Conservation (phyloP, 2,888 invertebrate species). For the Habrosyne pyritoides region DNA sequence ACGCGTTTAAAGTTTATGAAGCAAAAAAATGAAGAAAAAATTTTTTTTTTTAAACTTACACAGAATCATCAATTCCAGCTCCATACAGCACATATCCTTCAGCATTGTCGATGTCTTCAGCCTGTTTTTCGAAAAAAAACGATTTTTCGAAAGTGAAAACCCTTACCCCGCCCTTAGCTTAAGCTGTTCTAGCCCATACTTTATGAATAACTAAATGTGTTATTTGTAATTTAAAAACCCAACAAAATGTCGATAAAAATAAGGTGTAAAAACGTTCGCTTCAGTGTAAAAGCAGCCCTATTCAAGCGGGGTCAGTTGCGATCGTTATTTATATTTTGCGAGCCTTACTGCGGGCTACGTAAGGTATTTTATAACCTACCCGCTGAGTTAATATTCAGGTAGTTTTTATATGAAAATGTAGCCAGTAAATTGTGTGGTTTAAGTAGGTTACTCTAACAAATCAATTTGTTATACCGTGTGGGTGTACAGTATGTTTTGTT, state of each 20-base stretch:
- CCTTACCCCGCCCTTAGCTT: no score
- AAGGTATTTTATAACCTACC: conserved; percentile 37
- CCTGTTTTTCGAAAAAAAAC: no score
- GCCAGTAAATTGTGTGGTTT: neutral
- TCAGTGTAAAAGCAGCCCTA: conserved; percentile 26
- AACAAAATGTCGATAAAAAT: neutral
- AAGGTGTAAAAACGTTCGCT: conserved; percentile 19
- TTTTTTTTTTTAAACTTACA: no score
- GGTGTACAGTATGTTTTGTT: neutral
- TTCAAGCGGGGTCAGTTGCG: conserved; percentile 36
- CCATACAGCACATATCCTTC: no score
- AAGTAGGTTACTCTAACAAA: conserved; percentile 1
- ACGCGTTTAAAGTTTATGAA: no score
- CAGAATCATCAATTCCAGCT: no score
- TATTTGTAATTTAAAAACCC: no score
- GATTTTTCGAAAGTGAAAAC: no score
- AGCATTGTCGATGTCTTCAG: no score
- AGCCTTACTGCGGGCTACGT: conserved; percentile 31
- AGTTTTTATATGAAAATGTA: conserved; percentile 2
- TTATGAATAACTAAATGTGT: no score
- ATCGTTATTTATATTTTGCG: conserved; percentile 51
- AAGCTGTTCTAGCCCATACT: no score
- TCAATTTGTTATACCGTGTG: neutral
- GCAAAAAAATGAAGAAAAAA: no score
- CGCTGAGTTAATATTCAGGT: conserved; percentile 32